Conservation (phyloP, 2,797 vertebrate genomes). For the Odontamblyopus rebecca region DNA sequence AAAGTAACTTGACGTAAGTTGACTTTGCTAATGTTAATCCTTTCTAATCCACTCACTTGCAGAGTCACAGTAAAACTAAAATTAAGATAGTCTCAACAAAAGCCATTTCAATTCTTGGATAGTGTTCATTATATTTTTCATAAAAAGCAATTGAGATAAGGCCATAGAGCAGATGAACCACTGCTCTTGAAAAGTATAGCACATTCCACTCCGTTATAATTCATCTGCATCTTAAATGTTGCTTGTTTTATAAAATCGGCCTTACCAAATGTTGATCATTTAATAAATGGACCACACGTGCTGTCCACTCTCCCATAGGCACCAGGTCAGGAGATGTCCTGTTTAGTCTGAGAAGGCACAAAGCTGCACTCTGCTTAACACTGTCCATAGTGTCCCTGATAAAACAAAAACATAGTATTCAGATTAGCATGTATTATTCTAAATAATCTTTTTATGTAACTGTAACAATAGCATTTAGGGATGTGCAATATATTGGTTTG, state of each 20-base stretch:
- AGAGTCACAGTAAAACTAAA: conserved; percentile 1
- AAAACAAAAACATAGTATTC: not conserved
- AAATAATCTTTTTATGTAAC: not conserved
- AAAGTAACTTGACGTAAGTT: not conserved
- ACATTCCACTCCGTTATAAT: not conserved
- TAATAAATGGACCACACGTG: conserved; percentile 89
- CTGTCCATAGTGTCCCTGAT: conserved; percentile 91
- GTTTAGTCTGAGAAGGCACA: conserved; percentile 87
- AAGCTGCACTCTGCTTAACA: conserved; percentile 90
- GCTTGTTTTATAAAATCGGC: not conserved
- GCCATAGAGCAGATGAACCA: not conserved
- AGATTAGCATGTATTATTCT: not conserved
- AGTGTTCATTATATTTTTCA: not conserved
- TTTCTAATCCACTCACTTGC: not conserved
- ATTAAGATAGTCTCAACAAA: not conserved
- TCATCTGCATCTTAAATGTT: not conserved
- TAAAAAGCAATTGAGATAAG: not conserved
- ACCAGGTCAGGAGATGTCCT: conserved; percentile 89
- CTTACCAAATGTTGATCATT: conserved; percentile 93
- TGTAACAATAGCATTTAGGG: not conserved
- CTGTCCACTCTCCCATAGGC: conserved; percentile 93
- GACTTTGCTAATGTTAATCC: conserved; percentile 2
- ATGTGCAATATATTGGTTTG: no score
- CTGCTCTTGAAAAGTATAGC: not conserved
- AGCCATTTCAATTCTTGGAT: no score